A percentile compares a stretch with the other conserved stretches of the same genome.
Evolutionary conservation across 2,113 vertebrate species (phyloP).

Genomic region (Notarius lentiginosus): DNA sequence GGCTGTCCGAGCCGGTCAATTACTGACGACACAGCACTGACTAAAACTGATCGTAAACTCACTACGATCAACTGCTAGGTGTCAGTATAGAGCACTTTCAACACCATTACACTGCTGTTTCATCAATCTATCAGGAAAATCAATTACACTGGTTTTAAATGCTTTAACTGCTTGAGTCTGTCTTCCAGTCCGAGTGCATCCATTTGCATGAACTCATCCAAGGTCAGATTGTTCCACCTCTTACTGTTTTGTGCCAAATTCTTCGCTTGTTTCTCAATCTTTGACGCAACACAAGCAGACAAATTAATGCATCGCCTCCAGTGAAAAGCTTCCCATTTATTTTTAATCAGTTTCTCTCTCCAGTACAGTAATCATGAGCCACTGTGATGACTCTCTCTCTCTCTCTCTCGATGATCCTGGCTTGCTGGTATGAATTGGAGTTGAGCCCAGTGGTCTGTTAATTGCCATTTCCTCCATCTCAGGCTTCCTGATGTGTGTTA

Average conservation of each 20-base stretch:
- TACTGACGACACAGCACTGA: background rate
- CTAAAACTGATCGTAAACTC: background rate
- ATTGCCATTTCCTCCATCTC: slow-evolving; percentile 45
- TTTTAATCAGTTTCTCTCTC: slow-evolving; percentile 29
- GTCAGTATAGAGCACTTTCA: background rate
- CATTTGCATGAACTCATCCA: background rate
- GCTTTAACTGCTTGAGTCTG: slow-evolving; percentile 1
- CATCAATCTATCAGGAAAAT: background rate
- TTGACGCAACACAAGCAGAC: slow-evolving; percentile 9
- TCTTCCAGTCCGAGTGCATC: background rate
- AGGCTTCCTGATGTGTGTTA: slow-evolving; percentile 45
- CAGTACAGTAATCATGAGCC: slow-evolving; percentile 31
- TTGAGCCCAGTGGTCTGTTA: slow-evolving; percentile 39
- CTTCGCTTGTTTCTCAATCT: background rate
- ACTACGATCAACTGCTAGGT: background rate
- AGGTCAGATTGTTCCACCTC: background rate
- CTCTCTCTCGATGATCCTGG: background rate
- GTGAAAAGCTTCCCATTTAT: slow-evolving; percentile 25
- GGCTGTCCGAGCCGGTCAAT: too few species aligned
- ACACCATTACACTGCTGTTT: background rate
- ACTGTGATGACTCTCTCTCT: background rate
- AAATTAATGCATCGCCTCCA: slow-evolving; percentile 20
- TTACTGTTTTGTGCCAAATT: background rate
- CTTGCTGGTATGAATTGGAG: slow-evolving; percentile 36
- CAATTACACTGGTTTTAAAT: background rate